Percentiles rank a stretch among this genome's conserved stretches.
Evolutionary conservation across 2,797 vertebrate species (phyloP).

Genomic region (Mus caroli): DNA sequence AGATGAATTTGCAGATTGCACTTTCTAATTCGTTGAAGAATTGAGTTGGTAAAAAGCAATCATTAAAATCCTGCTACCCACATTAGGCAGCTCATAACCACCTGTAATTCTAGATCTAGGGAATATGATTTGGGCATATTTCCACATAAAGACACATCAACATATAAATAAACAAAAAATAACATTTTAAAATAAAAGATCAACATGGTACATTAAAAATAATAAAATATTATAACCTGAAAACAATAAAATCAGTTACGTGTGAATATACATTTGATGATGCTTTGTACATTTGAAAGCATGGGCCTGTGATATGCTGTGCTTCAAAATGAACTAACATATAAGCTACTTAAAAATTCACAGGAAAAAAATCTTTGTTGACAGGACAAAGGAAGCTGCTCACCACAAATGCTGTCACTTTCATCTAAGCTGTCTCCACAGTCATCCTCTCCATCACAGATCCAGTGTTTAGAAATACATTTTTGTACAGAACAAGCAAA

Average conservation of each 20-base stretch:
- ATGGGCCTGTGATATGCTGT: neutral
- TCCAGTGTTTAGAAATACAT: conserved; percentile 96
- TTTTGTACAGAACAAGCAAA: conserved; percentile 96
- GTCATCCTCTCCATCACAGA: conserved; percentile 97
- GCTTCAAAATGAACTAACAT: neutral
- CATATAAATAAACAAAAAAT: neutral
- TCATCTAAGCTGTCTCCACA: conserved; percentile 96
- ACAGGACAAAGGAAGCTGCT: conserved; percentile 67
- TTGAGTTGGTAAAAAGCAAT: rapidly evolving
- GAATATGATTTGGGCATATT: neutral
- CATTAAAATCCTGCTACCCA: too few relatives aligned
- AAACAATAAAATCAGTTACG: neutral
- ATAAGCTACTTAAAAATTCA: neutral
- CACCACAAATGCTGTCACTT: conserved; percentile 95
- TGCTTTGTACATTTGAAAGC: neutral
- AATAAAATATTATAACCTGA: neutral
- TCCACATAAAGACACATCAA: neutral
- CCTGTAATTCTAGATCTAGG: neutral
- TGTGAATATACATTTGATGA: neutral
- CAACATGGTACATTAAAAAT: neutral
- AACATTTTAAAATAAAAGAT: neutral
- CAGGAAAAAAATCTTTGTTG: neutral
- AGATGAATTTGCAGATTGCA: too few relatives aligned
- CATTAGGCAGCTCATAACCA: neutral
- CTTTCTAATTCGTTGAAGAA: too few relatives aligned